Conservation (phyloP, 2,888 invertebrate genomes). For the Diarsia brunnea region DNA sequence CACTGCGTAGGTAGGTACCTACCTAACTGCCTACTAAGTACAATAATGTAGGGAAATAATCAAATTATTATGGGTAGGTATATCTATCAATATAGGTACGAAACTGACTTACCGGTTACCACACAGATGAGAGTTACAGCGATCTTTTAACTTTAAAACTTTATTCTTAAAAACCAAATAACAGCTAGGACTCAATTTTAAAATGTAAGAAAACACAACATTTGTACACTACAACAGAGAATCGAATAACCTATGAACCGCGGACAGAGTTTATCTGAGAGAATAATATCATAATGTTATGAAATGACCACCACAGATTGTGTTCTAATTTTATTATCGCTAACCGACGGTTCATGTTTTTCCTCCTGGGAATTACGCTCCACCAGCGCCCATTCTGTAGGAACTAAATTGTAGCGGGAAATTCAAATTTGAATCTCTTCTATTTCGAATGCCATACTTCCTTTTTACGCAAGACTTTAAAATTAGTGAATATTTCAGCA, state of each 20-base stretch:
- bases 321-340: too few species aligned
- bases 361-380: constrained; percentile 2
- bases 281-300: not conserved
- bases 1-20: not conserved
- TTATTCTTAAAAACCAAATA: not conserved
- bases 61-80: not conserved
- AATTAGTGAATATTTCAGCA: not conserved
- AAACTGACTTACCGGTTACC: not conserved
- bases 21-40: not conserved
- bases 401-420: constrained; percentile 23
- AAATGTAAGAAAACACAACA: constrained; percentile 1
- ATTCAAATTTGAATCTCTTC: not conserved
- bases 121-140: too few species aligned
- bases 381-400: not conserved
- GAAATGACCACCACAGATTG: not conserved
- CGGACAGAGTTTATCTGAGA: not conserved
- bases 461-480: not conserved
- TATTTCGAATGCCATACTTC: not conserved
- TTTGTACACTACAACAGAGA: not conserved
- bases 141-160: not conserved
- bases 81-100: not conserved
- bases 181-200: not conserved
- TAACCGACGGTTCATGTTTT: not conserved
- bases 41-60: not conserved
- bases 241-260: not conserved